A percentile compares a stretch with the other conserved stretches of the same genome.
Conservation (phyloP, 2,888 invertebrate genomes). For the Tupiocoris notatus region DNA sequence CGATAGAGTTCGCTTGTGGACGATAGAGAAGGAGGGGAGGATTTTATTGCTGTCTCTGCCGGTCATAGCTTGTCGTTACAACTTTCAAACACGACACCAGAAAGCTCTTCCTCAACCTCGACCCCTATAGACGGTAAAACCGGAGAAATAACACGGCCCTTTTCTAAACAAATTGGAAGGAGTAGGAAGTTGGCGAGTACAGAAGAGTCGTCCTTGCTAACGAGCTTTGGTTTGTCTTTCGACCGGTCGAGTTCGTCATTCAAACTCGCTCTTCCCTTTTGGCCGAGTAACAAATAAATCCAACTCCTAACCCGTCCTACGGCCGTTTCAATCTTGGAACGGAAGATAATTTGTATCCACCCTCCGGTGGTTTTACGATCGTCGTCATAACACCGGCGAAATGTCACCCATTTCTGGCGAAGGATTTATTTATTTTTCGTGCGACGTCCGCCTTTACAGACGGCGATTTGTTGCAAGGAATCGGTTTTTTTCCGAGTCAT, state of each 20-base stretch:
- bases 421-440: no score
- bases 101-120: not conserved
- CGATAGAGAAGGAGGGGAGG: not conserved
- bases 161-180: not conserved
- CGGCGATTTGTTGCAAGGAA: no score
- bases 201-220: conserved; percentile 3
- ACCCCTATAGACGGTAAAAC: not conserved
- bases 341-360: not conserved
- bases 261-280: not conserved
- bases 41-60: not conserved
- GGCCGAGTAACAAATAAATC: not conserved
- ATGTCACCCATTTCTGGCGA: no score
- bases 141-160: not conserved
- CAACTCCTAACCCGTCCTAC: not conserved
- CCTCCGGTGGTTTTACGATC: not conserved
- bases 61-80: not conserved
- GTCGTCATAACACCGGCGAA: not conserved
- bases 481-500: no score
- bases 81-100: not conserved
- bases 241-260: not conserved
- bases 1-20: not conserved
- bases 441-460: no score
- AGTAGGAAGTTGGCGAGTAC: conserved; percentile 12
- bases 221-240: conserved; percentile 42
- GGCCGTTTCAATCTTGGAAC: not conserved